phyloP scores from a whole-genome alignment of 2,888 invertebrate species.

The Agonopterix heracliana region DNA sequence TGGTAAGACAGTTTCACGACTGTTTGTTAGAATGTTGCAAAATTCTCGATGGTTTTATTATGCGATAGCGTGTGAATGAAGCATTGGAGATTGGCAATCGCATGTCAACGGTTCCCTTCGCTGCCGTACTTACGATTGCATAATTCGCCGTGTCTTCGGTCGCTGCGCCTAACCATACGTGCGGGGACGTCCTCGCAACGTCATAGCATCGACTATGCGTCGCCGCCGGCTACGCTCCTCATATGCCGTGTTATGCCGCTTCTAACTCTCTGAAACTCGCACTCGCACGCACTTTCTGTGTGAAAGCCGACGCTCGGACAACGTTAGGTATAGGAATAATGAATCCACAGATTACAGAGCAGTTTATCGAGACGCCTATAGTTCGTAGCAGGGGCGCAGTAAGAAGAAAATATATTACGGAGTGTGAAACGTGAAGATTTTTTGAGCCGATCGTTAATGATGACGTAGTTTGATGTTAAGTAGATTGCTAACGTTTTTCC shows the following conservation, averaged over 20 bases:
- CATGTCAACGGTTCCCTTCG: slow-evolving; percentile 12
- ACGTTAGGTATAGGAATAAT: slow-evolving; percentile 23
- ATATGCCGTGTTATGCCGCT: slow-evolving; percentile 45
- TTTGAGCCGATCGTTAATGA: too few relatives aligned
- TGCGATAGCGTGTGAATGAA: not conserved
- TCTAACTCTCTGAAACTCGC: slow-evolving; percentile 63
- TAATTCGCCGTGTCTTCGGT: slow-evolving; percentile 34
- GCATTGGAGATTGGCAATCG: not conserved
- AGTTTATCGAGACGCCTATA: not conserved
- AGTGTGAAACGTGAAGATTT: too few relatives aligned
- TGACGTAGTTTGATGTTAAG: too few relatives aligned
- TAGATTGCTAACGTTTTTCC: not conserved
- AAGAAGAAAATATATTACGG: not conserved
- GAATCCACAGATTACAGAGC: slow-evolving; percentile 17
- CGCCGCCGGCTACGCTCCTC: slow-evolving; percentile 37
- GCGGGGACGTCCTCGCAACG: slow-evolving; percentile 29
- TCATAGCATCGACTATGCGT: slow-evolving; percentile 45
- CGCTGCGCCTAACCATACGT: slow-evolving; percentile 55
- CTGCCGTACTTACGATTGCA: slow-evolving; percentile 56
- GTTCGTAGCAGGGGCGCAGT: slow-evolving; percentile 10
- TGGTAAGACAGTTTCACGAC: slow-evolving; percentile 1
- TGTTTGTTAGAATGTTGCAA: slow-evolving; percentile 3
- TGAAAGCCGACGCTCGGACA: slow-evolving; percentile 42
- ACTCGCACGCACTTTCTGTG: slow-evolving; percentile 57
- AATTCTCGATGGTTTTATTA: not conserved